phyloP scores from a whole-genome alignment of 2,888 invertebrate species.

The Epirrita christyi region DNA sequence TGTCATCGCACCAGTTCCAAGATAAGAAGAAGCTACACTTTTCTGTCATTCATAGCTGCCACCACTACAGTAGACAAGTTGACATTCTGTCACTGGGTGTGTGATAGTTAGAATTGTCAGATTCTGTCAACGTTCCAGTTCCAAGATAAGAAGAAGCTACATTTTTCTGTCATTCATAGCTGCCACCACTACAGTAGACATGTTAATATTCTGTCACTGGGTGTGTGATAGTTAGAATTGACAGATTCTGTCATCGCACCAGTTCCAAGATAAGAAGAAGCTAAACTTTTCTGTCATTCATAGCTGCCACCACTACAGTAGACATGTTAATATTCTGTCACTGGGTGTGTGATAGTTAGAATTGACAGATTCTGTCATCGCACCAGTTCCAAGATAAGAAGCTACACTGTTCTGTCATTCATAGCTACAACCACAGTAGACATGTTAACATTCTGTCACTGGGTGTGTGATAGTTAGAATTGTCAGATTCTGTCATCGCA shows the following conservation, averaged over 20 bases:
- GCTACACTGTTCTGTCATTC: neutral
- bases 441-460: constrained; percentile 41
- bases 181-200: too few species aligned
- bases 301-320: constrained; percentile 35
- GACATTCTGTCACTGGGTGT: constrained; percentile 40
- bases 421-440: constrained; percentile 32
- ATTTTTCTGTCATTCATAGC: too few species aligned
- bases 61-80: constrained; percentile 21
- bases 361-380: constrained; percentile 41
- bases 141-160: too few species aligned
- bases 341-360: constrained; percentile 19
- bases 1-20: too few species aligned
- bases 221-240: too few species aligned
- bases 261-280: too few species aligned
- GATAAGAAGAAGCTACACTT: too few species aligned
- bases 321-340: constrained; percentile 26
- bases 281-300: too few species aligned
- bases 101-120: constrained; percentile 13
- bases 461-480: constrained; percentile 17
- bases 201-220: too few species aligned
- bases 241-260: too few species aligned
- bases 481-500: neutral
- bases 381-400: neutral
- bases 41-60: too few species aligned
- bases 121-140: constrained; percentile 4